Evolutionary conservation across 2,797 vertebrate species (phyloP).

Genomic region (Anableps anableps): DNA sequence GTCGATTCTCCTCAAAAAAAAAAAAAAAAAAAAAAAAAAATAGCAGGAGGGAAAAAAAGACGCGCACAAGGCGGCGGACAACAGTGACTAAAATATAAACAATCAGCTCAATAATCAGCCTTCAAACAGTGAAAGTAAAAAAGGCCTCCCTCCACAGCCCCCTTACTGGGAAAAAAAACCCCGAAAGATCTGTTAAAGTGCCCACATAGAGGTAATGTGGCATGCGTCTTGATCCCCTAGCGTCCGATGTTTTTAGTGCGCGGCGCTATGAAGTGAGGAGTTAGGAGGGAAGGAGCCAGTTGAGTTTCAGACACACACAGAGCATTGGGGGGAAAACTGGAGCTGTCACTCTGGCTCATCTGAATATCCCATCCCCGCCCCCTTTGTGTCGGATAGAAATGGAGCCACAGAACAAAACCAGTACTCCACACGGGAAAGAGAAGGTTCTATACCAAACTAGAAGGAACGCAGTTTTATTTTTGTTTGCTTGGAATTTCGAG

Average conservation of each 20-base stretch:
- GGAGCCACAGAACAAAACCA: conserved; percentile 71
- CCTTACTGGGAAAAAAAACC: conserved; percentile 75
- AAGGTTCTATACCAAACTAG: not conserved
- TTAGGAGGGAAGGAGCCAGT: conserved; percentile 87
- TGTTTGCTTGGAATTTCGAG: not conserved
- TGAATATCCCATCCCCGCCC: conserved; percentile 93
- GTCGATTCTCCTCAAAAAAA: conserved; percentile 68
- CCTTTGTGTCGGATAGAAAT: conserved; percentile 73
- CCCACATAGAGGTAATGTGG: conserved; percentile 85
- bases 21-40: conserved; percentile 47
- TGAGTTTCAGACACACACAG: conserved; percentile 86
- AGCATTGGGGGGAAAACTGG: conserved; percentile 90
- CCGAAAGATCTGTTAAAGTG: conserved; percentile 85
- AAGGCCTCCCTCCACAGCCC: conserved; percentile 76
- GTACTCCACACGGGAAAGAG: conserved; percentile 61
- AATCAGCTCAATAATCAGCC: conserved; percentile 74
- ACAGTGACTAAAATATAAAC: conserved; percentile 64
- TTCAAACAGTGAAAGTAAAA: conserved; percentile 72
- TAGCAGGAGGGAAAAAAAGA: conserved; percentile 54
- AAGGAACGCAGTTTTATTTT: conserved; percentile 1
- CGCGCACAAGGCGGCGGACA: conserved; percentile 60
- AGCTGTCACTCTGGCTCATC: conserved; percentile 94
- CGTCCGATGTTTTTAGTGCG: conserved; percentile 90
- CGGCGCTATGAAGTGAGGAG: conserved; percentile 88
- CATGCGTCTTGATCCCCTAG: conserved; percentile 88